Base-by-base conservation (phyloP, 2,797 vertebrate genomes). In the Scomberomorus guttatus region DNA sequence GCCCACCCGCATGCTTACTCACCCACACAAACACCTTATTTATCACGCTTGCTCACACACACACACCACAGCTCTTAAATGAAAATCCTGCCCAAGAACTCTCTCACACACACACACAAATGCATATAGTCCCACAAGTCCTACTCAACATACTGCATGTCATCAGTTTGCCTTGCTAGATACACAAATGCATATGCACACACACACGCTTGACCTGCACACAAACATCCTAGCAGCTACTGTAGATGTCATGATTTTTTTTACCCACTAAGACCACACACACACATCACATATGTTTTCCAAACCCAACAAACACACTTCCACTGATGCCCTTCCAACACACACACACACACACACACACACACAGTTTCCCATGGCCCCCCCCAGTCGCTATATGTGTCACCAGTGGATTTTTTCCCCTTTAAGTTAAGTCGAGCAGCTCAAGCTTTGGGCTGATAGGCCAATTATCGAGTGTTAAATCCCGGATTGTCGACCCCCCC, bases 381-480 rank as follows among this genome's bases (percentile, higher is more conserved):
- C 5, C 2, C 37, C 9, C 37, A 10, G 25, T 54, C 20, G 63
- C 60, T 72, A 50, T 80, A 39, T 79, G 34, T 87, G 79, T 87
- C 84, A 87, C 65, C 48, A 51, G 77, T 84, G 75, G 79, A 80
- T 82, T 83, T 77, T 20, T 20, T n/a, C 18, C 34, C 20, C 69
- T 39, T 72, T 60, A 81, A 73, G 24, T 71, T 84, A 88, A 87
- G 58, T 79, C 54, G 9, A 68, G 57, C 65, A 68, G 75, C 77
- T 89, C 55, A 76, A 71, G 86, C 81, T 89, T 86, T 78, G 76
- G 77, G 25, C 72, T 67, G 77, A 83, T 87, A 81, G 88, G 84
- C 89, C 85, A 89, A 88, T 90, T 90, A 92, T 87, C 46, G 7
- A 70, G 79, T 80, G 80, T 81, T 91, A 87, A 80, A 6, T 82